These are phyloP conservation scores for Brachyistius frenatus DNA, from an alignment of 2,113 vertebrate species.

Conservation along the genomic window DNA sequence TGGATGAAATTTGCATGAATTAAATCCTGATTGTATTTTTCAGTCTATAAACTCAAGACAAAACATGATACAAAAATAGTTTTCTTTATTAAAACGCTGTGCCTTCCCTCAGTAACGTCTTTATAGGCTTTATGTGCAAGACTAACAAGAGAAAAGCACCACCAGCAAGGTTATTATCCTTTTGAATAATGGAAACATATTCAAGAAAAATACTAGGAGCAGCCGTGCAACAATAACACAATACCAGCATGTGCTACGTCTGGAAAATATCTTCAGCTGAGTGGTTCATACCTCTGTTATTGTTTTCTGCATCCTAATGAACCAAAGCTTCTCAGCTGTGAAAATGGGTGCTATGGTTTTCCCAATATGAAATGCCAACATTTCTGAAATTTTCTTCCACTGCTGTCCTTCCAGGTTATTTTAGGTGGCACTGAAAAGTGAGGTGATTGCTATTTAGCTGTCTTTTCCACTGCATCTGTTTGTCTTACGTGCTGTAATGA, in stretches of 20 bases:
- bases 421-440: too few relatives aligned
- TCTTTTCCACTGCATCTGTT: too few relatives aligned
- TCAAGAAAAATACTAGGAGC: too few relatives aligned
- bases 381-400: neutral
- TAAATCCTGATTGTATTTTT: neutral
- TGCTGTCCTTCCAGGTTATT: neutral
- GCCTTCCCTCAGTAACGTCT: neutral
- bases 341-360: neutral
- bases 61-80: neutral
- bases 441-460: too few relatives aligned
- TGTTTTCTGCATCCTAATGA: neutral
- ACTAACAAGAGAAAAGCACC: neutral
- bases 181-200: neutral
- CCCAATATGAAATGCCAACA: neutral
- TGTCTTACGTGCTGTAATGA: too few relatives aligned
- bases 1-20: too few relatives aligned
- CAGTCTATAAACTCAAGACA: neutral
- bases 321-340: neutral
- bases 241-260: neutral
- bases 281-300: neutral
- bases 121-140: neutral
- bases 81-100: neutral
- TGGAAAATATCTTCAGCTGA: neutral
- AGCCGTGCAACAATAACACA: neutral
- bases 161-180: neutral